Percentiles rank a stretch among this genome's conserved stretches.
phyloP scores from a whole-genome alignment of 1,140 invertebrate species.

The Papilio machaon region DNA sequence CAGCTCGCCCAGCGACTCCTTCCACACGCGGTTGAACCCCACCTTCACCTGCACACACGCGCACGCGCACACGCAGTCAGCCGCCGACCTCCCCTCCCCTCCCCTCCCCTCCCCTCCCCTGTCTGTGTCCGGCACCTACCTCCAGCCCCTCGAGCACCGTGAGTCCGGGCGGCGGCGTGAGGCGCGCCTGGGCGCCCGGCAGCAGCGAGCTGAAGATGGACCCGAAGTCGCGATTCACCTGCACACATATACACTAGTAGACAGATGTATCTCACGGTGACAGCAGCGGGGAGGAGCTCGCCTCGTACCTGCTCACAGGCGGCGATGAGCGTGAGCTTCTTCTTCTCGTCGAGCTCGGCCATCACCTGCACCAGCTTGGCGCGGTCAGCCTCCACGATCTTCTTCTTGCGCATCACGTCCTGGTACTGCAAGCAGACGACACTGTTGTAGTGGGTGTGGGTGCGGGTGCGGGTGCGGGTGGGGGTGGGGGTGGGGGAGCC shows the following conservation, averaged over 20 bases:
- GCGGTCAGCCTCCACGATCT: slow-evolving; percentile 94
- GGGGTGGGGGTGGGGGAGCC: background rate
- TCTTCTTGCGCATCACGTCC: slow-evolving; percentile 90
- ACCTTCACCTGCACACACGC: slow-evolving; percentile 87
- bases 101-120: no score
- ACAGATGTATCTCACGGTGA: no score
- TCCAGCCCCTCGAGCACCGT: slow-evolving; percentile 94
- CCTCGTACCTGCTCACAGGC: slow-evolving; percentile 87
- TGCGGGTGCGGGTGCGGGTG: no score
- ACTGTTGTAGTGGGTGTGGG: no score
- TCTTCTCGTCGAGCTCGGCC: slow-evolving; percentile 94
- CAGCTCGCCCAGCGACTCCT: slow-evolving; percentile 97
- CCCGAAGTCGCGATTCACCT: slow-evolving; percentile 95
- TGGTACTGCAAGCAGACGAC: slow-evolving; percentile 81
- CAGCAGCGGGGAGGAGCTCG: no score
- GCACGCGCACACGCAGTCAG: background rate
- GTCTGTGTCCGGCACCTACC: slow-evolving; percentile 70
- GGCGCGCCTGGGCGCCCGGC: slow-evolving; percentile 93
- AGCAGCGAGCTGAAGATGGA: slow-evolving; percentile 96
- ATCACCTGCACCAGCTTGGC: slow-evolving; percentile 92
- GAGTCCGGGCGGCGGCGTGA: slow-evolving; percentile 89
- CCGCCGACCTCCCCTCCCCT: no score
- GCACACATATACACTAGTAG: background rate
- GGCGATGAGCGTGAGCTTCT: slow-evolving; percentile 89
- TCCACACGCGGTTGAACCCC: slow-evolving; percentile 97